phyloP scores from a whole-genome alignment of 2,113 vertebrate species.

The Aspidoscelis tigris region DNA sequence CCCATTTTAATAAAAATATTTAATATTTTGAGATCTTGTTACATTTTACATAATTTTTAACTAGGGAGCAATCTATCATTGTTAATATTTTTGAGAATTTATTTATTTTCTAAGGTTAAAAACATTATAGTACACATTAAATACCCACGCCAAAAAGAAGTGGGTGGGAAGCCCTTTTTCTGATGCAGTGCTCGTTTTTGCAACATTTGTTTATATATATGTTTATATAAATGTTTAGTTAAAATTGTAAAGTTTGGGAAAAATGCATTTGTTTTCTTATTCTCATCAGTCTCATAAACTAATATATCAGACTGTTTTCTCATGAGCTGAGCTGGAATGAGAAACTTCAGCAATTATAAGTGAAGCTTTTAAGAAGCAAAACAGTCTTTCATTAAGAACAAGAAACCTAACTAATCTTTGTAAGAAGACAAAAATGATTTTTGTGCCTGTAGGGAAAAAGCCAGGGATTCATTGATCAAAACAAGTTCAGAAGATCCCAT shows the following conservation, averaged over 20 bases:
- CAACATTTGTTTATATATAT: too few relatives aligned
- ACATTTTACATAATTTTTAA: too few relatives aligned
- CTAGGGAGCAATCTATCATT: too few relatives aligned
- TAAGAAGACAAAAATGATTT: background rate
- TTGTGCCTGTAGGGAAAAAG: background rate
- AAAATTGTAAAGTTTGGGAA: background rate
- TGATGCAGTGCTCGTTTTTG: too few relatives aligned
- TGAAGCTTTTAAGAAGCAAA: background rate
- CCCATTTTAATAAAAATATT: too few relatives aligned
- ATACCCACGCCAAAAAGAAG: too few relatives aligned
- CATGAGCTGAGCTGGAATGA: background rate
- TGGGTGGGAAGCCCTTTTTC: too few relatives aligned
- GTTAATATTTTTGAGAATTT: too few relatives aligned
- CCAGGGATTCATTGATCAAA: background rate
- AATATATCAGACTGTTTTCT: background rate
- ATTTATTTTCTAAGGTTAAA: too few relatives aligned
- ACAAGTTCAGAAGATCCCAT: background rate
- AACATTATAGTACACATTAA: too few relatives aligned
- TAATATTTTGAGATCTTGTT: too few relatives aligned
- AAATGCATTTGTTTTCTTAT: background rate
- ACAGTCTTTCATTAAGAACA: background rate
- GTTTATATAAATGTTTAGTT: too few relatives aligned
- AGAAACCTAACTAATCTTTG: background rate
- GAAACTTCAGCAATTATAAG: constrained; percentile 9
- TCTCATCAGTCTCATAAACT: background rate